Percentiles rank a stretch among this genome's conserved stretches.
Conservation (phyloP, 2,888 invertebrate genomes). For the Caenorhabditis sp. region DNA sequence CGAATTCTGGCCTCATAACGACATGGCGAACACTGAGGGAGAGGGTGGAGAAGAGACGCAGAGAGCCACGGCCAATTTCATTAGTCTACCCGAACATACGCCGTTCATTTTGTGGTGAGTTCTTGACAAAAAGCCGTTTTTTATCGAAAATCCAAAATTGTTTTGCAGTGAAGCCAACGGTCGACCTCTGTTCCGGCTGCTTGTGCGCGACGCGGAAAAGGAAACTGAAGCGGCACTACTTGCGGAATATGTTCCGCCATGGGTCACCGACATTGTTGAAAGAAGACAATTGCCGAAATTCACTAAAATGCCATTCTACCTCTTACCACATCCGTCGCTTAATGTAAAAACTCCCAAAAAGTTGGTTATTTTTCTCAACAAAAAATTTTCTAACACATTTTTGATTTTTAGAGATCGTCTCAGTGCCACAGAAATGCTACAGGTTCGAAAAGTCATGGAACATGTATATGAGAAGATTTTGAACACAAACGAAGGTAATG, state of each 20-base stretch:
- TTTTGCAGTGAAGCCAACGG: conserved; percentile 87
- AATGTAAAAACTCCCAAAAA: conserved; percentile 80
- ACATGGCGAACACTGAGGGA: conserved; percentile 23
- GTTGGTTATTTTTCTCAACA: conserved; percentile 76
- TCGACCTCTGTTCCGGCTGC: conserved; percentile 84
- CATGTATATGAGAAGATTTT: conserved; percentile 96
- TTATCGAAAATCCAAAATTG: background rate
- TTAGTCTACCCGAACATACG: conserved; percentile 91
- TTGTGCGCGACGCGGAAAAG: conserved; percentile 43
- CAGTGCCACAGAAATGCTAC: conserved; percentile 98
- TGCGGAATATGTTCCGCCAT: conserved; percentile 53
- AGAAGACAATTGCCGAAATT: conserved; percentile 86
- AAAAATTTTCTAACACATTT: too few relatives aligned
- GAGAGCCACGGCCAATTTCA: conserved; percentile 72
- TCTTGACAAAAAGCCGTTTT: background rate
- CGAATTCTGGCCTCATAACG: conserved; percentile 82
- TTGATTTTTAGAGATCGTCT: conserved; percentile 81
- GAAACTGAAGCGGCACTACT: conserved; percentile 41
- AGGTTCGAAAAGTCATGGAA: conserved; percentile 96
- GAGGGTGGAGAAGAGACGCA: conserved; percentile 32
- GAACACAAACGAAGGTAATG: conserved; percentile 50
- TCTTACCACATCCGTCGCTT: conserved; percentile 87
- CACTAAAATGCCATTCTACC: conserved; percentile 93
- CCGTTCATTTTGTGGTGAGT: conserved; percentile 89
- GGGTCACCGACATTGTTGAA: conserved; percentile 72